Base-by-base conservation (phyloP, 1,140 invertebrate genomes). In the Atta texana region DNA sequence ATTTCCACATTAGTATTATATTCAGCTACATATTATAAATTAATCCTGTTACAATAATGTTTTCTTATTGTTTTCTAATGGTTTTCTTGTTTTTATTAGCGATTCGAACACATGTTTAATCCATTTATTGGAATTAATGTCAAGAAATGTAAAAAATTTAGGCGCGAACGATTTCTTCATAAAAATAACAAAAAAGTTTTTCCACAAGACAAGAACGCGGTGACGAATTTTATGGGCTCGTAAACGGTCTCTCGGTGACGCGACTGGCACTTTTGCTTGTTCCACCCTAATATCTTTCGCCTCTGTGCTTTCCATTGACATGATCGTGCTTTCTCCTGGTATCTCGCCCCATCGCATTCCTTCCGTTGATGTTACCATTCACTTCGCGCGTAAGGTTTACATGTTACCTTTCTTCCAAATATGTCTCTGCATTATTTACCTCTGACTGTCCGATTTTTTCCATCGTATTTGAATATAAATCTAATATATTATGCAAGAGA, bases 191-290 rank as follows among this genome's bases (percentile, higher is more conserved):
- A 16, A 7, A 14, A 71, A 66, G 24, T 77, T 71, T 28, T 77
- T 53, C 3, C 53, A 24, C 61, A 55, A 44, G 34, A 74, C 51
- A 59, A 44, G 49, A 16, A 44, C 51, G 31, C 51, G 82, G 90
- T 88, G 87, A 88, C 14, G 72, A 90, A 84, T 88, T 91, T 91
- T 88, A 91, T 84, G 61, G 55, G 55, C 55, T 84, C 66, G 89
- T 90, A 90, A 91, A 88, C 78, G 77, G 39, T 89, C 74, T 57
- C 49, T 14, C 55, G 61, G 88, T 85, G 80, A 89, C 53, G 87
- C 72, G 88, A 59, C 63, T 10, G 39, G 71, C 44, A 53, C 31
- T 12, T 55, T 59, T 82, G 16, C 28, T 53, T 14, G 14, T 28
- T 44, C 31, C 24, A 55, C 24, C 31, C 34, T 69, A 69, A 75